Conservation (phyloP, 2,797 vertebrate genomes). For the Rhabdophis nuchalis region DNA sequence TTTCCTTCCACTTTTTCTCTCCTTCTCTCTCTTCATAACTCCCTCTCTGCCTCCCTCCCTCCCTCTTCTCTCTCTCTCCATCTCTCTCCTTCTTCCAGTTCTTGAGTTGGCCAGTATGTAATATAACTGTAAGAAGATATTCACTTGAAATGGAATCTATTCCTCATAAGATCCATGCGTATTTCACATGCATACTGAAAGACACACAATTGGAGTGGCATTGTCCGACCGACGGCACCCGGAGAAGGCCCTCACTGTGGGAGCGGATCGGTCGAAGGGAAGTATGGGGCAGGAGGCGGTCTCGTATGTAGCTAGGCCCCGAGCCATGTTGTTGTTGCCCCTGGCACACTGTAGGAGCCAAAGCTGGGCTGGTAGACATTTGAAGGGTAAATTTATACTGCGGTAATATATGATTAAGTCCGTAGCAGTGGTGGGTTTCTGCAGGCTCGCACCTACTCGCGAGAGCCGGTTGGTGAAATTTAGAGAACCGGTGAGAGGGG, state of each 20-base stretch:
- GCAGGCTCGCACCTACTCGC: too few species aligned
- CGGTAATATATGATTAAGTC: background rate
- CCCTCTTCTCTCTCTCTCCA: background rate
- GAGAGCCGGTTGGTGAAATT: too few species aligned
- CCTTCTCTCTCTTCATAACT: too few species aligned
- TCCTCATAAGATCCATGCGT: background rate
- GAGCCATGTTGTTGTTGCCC: background rate
- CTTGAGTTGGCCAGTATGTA: background rate
- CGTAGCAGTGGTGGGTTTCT: too few species aligned
- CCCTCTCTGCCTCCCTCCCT: too few species aligned
- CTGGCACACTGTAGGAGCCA: background rate
- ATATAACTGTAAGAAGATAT: background rate
- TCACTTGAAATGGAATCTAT: background rate
- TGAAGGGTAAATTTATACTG: constrained; percentile 34
- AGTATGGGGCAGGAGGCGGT: too few species aligned
- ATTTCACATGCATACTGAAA: background rate
- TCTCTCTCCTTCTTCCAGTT: background rate
- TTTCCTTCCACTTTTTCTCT: too few species aligned
- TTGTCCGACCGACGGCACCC: too few species aligned
- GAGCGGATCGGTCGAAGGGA: too few species aligned
- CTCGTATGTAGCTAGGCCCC: too few species aligned
- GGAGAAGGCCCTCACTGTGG: too few species aligned
- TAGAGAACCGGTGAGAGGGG: too few species aligned
- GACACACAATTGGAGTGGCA: background rate
- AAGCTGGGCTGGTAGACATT: background rate